phyloP scores from a whole-genome alignment of 1,140 invertebrate genomes.

The Diorhabda carinulata region DNA sequence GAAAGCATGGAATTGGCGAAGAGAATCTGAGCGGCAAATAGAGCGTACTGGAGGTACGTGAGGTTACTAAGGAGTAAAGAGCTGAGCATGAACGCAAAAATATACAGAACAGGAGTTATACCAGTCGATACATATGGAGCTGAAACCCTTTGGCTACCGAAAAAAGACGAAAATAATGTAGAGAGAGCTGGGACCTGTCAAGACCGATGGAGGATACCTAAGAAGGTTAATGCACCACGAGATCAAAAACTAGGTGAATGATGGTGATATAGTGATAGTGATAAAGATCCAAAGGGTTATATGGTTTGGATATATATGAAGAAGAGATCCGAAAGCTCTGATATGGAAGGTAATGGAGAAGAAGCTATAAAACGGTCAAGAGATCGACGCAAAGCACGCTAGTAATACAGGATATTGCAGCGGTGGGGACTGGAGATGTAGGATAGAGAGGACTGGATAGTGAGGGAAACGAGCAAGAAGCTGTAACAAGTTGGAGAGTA shows the following conservation, averaged over 20 bases:
- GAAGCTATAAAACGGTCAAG: background rate
- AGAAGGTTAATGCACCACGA: background rate
- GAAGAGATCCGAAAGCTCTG: background rate
- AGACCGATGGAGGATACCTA: background rate
- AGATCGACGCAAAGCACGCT: background rate
- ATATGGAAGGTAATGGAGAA: background rate
- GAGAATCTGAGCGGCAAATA: background rate
- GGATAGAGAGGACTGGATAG: too few species aligned
- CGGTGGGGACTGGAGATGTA: too few species aligned
- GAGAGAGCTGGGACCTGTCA: background rate
- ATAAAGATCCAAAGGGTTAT: background rate
- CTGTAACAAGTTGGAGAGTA: too few species aligned
- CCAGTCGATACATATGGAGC: background rate
- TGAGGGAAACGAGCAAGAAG: too few species aligned
- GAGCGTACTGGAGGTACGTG: background rate
- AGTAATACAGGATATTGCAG: background rate
- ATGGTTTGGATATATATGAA: background rate
- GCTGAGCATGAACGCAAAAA: background rate
- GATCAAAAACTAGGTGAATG: background rate
- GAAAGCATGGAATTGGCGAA: background rate
- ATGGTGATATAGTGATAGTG: background rate
- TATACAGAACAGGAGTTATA: background rate
- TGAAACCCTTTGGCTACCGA: background rate
- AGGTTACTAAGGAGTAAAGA: background rate
- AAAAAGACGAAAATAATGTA: background rate